Conservation (phyloP, 1,140 invertebrate genomes). For the Colletes gigas region DNA sequence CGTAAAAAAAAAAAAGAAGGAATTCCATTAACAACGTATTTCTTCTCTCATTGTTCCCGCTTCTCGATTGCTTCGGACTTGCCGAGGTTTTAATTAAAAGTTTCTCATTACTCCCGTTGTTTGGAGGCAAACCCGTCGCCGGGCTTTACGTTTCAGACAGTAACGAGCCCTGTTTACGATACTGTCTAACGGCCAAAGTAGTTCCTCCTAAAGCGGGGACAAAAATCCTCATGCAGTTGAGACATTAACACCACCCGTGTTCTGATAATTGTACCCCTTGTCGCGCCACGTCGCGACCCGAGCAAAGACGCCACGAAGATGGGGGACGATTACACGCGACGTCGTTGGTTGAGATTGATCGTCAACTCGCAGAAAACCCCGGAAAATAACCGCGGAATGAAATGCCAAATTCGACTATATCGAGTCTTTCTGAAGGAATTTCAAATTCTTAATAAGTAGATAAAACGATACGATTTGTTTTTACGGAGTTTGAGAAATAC, state of each 20-base stretch:
- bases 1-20: slow-evolving; percentile 41
- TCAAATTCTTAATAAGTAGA: no score
- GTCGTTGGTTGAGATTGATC: slow-evolving; percentile 25
- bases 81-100: slow-evolving; percentile 75
- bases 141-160: slow-evolving; percentile 63
- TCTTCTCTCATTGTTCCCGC: slow-evolving; percentile 68
- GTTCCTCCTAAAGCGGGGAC: slow-evolving; percentile 44
- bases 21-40: slow-evolving; percentile 71
- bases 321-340: background rate
- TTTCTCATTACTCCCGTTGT: slow-evolving; percentile 75
- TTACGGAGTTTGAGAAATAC: no score
- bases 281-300: background rate
- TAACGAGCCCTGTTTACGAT: slow-evolving; percentile 71
- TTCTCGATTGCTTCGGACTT: slow-evolving; percentile 65
- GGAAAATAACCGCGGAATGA: background rate
- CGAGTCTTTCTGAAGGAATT: no score
- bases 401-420: no score
- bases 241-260: slow-evolving; percentile 24
- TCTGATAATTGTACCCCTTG: slow-evolving; percentile 48
- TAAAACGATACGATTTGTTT: no score
- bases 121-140: slow-evolving; percentile 61
- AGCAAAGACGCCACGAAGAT: slow-evolving; percentile 4
- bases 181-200: slow-evolving; percentile 48
- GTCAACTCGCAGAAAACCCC: background rate
- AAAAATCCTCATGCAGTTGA: slow-evolving; percentile 43